Evolutionary conservation across 1,140 invertebrate genomes (phyloP), one percentile per base, ranked within the genome.

Genomic region (Bombus vancouverensis): DNA sequence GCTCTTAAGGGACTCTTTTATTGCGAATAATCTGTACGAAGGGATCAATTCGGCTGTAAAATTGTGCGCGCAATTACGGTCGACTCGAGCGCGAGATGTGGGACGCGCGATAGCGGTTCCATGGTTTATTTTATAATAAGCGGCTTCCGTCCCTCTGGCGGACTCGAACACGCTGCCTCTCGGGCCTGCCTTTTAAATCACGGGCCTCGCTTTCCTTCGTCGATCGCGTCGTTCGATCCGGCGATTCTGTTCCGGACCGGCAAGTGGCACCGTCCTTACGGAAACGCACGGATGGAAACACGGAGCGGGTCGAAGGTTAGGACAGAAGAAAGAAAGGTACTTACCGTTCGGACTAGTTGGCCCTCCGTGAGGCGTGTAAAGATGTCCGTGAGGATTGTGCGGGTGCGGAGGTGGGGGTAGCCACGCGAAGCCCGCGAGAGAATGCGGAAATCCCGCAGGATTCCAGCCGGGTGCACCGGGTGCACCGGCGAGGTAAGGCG

Each of bases 341-440:
- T 94, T 88, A 95, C 95, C 95, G 84, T 95, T 95, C 3, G 95
- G 95, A 90, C 95, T 95, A 34, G 94, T 95, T 1, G 94, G 93
- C 87, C 93, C 94, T 66, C 94, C 94, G 72, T 95, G 94, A 3
- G 94, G 92, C 10, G 93, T 93, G 89, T 95, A 95, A 47, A 95
- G 94, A 81, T 95, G 95, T 89, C 94, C 94, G 73, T 95, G 94
- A 28, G 94, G 94, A 90, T 94, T 95, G 87, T 95, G 95, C 6
- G 94, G 94, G 82, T 95, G 94, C 37, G 95, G 94, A 10, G 94
- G 95, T 88, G 94, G 95, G 74, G 95, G 95, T 59, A 95, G 85
- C 95, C 94, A 95, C 77, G 94, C 94, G 87, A 95, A 95, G 0
- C 95, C 92, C 9, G 94, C 93, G n/a, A 95, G 89, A 28, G 93